Base-by-base conservation (phyloP, 2,888 invertebrate species). In the Lycia hirtaria region DNA sequence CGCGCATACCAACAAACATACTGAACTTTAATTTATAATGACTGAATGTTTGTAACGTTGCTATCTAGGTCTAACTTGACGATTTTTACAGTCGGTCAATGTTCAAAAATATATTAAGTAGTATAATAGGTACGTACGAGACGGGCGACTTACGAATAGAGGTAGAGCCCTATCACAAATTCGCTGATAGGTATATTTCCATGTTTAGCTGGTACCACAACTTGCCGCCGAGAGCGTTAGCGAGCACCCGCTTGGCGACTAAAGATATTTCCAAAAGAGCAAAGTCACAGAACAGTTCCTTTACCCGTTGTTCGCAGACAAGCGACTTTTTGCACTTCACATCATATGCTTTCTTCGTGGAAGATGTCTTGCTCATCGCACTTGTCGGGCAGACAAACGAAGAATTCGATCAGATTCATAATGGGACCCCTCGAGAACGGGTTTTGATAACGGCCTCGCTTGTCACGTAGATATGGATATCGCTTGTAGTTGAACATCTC, bases 401-500 rank as follows among this genome's bases (percentile, higher is more conserved):
- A 97, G 83, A 97, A 98, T 88, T 98, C 98, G 62, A 97, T 93
- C 28, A 98, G 88, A 87, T 98, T 98, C 77, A 96, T 93, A 49
- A 97, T 93, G 0, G 97, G 95, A 0, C 98, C 98, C 60, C 97
- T 93, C n/a, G 97, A 97, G 80, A 97, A 98, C 0, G 98, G 98
- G 88, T 98, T 98, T 78, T 96, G 95, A 81, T 97, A 98, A 62
- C 96, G 94, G 1, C 98, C 98, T 57, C 96, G 94, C 77, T 96
- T 97, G 81, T 98, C 98, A 51, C 97, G 93, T 62, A 98, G 85
- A 81, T 98, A 98, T 0, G 97, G 96, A 83, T 98, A 98, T 48
- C 98, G 93, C 80, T 97, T 97, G 83, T 97, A 97, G 88, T 98
- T 98, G 81, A 98, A 97, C 96, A 97, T 97, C 88, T 98, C 98